Evolutionary conservation across 1,140 invertebrate species (phyloP), one percentile per base, ranked within the genome.

Genomic region (Drosophila repleta): DNA sequence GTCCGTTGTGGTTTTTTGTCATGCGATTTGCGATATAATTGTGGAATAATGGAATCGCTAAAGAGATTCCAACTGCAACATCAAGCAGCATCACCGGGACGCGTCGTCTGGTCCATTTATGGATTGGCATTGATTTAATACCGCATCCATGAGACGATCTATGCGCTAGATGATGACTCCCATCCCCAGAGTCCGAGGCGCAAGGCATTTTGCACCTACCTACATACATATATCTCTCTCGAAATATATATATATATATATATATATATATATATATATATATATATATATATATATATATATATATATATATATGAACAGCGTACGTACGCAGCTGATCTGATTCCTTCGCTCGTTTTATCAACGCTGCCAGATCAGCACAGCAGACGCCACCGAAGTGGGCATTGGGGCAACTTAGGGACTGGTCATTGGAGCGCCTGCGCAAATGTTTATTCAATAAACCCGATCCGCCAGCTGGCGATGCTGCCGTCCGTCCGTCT

Each of bases 41-140:
- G 85, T 77, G 75, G 76, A 77, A 89, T 88, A 89, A 88, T 88
- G 83, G 71, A 85, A 87, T 78, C 81, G 81, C 81, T 60, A 48
- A 35, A 77, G 81, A 85, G 81, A 85, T 85, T 87, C 81, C 81
- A 87, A 85, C 82, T 46, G 11, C 74, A 35, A 35, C 32, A 35
- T 35, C 32, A 82, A 78, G 65, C 81, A 78, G 65, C 81, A 43
- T 29, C 29, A 29, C 17, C 17, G 39, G 39, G 80, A 73, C 72
- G 79, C 76, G 68, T 63, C 80, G 66, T 66, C 68, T 74, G 80
- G 61, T 66, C 85, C 84, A 89, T 89, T 89, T 89, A 89, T 89
- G 84, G 84, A 85, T 84, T 89, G 84, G 85, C 84, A 90, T 89
- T 89, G 84, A 84, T 89, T 89, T 84, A 89, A 89, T 89, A 80